A percentile compares a stretch with the other conserved stretches of the same genome.
Conservation (phyloP, 2,113 vertebrate genomes). For the Hylia prasina region DNA sequence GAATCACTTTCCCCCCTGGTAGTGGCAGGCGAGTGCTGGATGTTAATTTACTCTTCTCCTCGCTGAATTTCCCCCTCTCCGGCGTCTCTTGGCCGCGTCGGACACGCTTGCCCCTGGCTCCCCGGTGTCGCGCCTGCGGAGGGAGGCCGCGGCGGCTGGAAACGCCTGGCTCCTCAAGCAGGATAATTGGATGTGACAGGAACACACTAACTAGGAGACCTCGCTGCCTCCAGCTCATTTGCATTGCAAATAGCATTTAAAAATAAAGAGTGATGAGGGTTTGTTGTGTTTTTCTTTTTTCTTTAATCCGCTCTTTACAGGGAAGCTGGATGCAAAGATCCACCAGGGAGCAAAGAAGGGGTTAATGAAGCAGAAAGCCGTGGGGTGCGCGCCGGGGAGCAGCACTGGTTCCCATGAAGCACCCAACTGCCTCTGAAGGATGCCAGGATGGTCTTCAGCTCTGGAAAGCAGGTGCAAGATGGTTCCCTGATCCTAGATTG, state of each 20-base stretch:
- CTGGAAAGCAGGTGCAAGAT: neutral
- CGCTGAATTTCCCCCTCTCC: neutral
- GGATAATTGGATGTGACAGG: conserved; percentile 72
- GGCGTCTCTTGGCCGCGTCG: neutral
- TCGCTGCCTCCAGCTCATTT: conserved; percentile 67
- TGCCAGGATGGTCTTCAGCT: neutral
- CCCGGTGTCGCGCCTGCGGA: conserved; percentile 16
- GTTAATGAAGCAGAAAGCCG: conserved; percentile 83
- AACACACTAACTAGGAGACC: conserved; percentile 68
- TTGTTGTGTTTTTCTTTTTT: conserved; percentile 6
- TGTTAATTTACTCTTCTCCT: conserved; percentile 12
- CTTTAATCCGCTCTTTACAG: conserved; percentile 62
- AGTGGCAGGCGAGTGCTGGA: neutral
- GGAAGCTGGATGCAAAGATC: conserved; percentile 93
- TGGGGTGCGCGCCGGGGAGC: conserved; percentile 33
- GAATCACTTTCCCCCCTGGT: neutral
- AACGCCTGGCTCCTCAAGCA: conserved; percentile 62
- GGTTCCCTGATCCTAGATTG: neutral
- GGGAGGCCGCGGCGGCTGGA: conserved; percentile 33
- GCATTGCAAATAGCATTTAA: conserved; percentile 75
- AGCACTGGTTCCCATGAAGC: neutral
- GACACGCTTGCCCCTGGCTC: neutral
- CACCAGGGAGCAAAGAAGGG: conserved; percentile 97
- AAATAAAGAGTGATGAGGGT: conserved; percentile 56
- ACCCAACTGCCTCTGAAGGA: neutral